phyloP scores from a whole-genome alignment of 2,888 invertebrate genomes.

The Syritta pipiens region DNA sequence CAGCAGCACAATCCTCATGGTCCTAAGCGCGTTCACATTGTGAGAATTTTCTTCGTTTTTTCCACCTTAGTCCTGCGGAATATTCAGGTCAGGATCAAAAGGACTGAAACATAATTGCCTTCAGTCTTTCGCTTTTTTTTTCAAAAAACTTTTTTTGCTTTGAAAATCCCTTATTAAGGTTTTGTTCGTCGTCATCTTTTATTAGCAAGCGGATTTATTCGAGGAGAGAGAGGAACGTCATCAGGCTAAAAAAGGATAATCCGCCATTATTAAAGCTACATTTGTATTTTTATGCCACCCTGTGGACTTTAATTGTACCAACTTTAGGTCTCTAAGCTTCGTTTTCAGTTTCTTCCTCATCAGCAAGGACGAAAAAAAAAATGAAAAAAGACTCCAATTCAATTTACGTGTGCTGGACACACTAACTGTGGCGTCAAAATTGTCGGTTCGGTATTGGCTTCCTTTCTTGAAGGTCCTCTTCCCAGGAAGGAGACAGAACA shows the following conservation, averaged over 20 bases:
- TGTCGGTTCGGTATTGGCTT: neutral
- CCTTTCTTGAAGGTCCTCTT: too few species aligned
- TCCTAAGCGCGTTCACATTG: conserved; percentile 22
- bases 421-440: neutral
- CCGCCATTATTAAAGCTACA: conserved; percentile 47
- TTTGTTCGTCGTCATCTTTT: conserved; percentile 49
- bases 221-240: conserved; percentile 21
- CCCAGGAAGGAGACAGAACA: too few species aligned
- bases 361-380: neutral
- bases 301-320: conserved; percentile 22
- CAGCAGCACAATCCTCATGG: too few species aligned
- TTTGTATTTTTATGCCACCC: conserved; percentile 13
- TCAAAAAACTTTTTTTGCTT: conserved; percentile 28
- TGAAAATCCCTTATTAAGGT: conserved; percentile 54
- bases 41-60: neutral
- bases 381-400: neutral
- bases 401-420: conserved; percentile 15
- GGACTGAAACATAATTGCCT: conserved; percentile 55
- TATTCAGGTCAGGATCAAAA: conserved; percentile 60
- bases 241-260: conserved; percentile 57
- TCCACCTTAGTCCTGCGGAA: neutral
- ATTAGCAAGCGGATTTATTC: conserved; percentile 40
- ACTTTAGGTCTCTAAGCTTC: too few species aligned
- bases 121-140: neutral
- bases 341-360: too few species aligned